Conservation (phyloP, 1,140 invertebrate genomes). For the Neodiprion pinetum region DNA sequence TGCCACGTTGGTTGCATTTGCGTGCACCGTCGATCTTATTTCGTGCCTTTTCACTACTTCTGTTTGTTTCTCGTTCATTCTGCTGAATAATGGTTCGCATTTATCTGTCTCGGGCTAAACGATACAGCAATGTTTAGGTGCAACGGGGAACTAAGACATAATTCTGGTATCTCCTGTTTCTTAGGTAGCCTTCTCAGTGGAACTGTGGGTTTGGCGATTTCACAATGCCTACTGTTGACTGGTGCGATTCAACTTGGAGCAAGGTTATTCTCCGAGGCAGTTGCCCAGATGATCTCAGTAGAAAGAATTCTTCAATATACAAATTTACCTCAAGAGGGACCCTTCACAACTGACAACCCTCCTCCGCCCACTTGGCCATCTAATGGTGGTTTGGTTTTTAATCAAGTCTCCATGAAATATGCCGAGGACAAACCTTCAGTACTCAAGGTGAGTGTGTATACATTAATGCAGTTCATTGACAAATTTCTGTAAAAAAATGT, state of each 20-base stretch:
- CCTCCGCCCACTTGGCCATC: conserved; percentile 58
- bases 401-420: conserved; percentile 57
- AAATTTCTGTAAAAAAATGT: conserved; percentile 54
- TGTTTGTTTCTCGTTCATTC: conserved; percentile 57
- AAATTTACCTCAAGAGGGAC: not conserved
- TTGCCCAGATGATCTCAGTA: too few relatives aligned
- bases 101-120: not conserved
- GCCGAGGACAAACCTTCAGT: conserved; percentile 62
- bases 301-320: too few relatives aligned
- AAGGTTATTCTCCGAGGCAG: not conserved
- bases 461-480: too few relatives aligned
- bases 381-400: conserved; percentile 40
- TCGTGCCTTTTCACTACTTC: conserved; percentile 39
- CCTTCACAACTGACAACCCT: not conserved
- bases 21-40: conserved; percentile 47
- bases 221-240: conserved; percentile 44
- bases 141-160: conserved; percentile 2
- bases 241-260: not conserved
- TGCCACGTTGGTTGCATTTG: conserved; percentile 64
- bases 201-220: conserved; percentile 55
- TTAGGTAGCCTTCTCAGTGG: conserved; percentile 44
- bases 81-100: conserved; percentile 45
- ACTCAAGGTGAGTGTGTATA: conserved; percentile 66
- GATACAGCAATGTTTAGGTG: conserved; percentile 15
- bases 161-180: not conserved